These are phyloP conservation scores for Ia io DNA, from an alignment of 2,113 vertebrate species.

Conservation along the genomic window DNA sequence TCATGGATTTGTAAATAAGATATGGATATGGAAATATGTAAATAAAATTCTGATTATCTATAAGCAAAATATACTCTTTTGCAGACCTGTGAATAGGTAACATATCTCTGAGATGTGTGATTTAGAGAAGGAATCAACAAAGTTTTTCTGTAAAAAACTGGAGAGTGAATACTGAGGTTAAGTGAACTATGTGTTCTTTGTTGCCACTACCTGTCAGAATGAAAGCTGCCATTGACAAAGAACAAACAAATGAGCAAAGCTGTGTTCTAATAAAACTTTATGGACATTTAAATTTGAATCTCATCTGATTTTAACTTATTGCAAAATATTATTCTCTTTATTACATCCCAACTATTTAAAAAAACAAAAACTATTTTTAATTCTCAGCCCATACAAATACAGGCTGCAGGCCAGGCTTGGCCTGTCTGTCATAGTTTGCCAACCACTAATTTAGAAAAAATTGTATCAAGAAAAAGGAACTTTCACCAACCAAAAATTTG, in stretches of 20 bases:
- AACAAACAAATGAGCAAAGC: background rate
- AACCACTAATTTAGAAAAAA: background rate
- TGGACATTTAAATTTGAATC: background rate
- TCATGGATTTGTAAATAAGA: background rate
- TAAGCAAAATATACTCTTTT: background rate
- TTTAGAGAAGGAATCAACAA: background rate
- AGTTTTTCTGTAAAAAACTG: background rate
- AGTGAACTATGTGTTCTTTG: background rate
- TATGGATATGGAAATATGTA: background rate
- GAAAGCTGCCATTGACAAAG: background rate
- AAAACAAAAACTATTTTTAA: background rate
- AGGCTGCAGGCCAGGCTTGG: background rate
- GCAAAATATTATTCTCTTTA: background rate
- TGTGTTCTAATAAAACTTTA: background rate
- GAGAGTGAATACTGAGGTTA: background rate
- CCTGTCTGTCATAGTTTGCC: background rate
- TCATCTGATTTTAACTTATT: background rate
- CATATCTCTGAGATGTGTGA: background rate
- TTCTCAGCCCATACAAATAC: background rate
- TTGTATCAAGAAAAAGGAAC: background rate
- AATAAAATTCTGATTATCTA: background rate
- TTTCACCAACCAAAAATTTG: background rate
- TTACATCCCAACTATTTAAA: background rate
- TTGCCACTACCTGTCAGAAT: accelerated
- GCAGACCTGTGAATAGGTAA: background rate